phyloP scores from a whole-genome alignment of 2,797 vertebrate genomes.

The Nothura maculosa region DNA sequence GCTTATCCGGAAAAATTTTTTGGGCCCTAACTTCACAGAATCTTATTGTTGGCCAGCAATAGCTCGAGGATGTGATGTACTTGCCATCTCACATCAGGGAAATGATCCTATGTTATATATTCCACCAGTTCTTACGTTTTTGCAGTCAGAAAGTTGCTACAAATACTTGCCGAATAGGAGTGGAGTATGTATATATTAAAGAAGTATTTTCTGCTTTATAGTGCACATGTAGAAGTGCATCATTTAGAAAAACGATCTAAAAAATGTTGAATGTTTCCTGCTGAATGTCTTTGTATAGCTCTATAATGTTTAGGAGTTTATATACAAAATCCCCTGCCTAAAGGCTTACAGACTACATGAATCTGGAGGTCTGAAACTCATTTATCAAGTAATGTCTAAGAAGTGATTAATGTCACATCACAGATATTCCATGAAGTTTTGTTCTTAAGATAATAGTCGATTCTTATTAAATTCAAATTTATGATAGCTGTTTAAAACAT shows the following conservation, averaged over 20 bases:
- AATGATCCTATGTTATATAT: conserved; percentile 88
- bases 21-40: conserved; percentile 79
- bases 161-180: conserved; percentile 72
- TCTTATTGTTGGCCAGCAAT: conserved; percentile 90
- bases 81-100: conserved; percentile 83
- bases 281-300: not conserved
- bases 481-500: not conserved
- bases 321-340: not conserved
- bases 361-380: not conserved
- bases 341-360: not conserved
- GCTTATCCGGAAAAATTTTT: conserved; percentile 74
- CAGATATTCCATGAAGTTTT: not conserved
- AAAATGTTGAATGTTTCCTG: not conserved
- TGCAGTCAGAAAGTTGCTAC: conserved; percentile 80
- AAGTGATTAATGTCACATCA: not conserved
- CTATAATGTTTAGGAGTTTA: not conserved
- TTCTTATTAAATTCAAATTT: not conserved
- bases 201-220: not conserved
- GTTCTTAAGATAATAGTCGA: not conserved
- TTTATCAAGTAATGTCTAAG: not conserved
- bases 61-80: conserved; percentile 85
- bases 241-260: not conserved
- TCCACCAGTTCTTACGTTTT: conserved; percentile 86
- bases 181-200: conserved; percentile 83
- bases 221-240: not conserved